A percentile compares a stretch with the other conserved stretches of the same genome.
Conservation (phyloP, 2,797 vertebrate genomes). For the Neostethus bicornis region DNA sequence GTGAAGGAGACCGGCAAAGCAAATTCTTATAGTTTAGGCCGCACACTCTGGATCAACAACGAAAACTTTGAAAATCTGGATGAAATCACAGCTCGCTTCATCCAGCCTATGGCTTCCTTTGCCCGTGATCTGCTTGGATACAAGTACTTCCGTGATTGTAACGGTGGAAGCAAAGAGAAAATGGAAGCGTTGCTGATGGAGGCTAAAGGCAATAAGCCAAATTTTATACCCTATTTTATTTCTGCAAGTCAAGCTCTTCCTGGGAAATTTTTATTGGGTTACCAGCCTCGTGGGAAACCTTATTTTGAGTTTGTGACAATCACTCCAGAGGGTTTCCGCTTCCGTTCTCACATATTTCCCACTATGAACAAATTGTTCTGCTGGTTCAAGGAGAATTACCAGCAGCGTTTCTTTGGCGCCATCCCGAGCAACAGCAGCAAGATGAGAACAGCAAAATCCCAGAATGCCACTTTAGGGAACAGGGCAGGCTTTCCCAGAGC, state of each 20-base stretch:
- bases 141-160: slow-evolving; percentile 97
- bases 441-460: slow-evolving; percentile 94
- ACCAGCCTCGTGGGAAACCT: slow-evolving; percentile 98
- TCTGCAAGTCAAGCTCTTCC: slow-evolving; percentile 96
- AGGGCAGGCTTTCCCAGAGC: too few species aligned
- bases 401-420: slow-evolving; percentile 97
- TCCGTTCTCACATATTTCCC: slow-evolving; percentile 94
- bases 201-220: slow-evolving; percentile 96
- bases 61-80: slow-evolving; percentile 99
- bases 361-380: slow-evolving; percentile 96
- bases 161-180: slow-evolving; percentile 93
- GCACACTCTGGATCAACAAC: slow-evolving; percentile 95
- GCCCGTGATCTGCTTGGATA: slow-evolving; percentile 94
- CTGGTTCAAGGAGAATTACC: slow-evolving; percentile 99
- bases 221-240: slow-evolving; percentile 97
- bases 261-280: slow-evolving; percentile 98
- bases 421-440: slow-evolving; percentile 94
- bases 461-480: slow-evolving; percentile 96
- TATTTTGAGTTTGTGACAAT: slow-evolving; percentile 99
- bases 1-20: slow-evolving; percentile 98
- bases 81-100: slow-evolving; percentile 97
- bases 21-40: slow-evolving; percentile 97
- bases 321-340: slow-evolving; percentile 96
- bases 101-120: slow-evolving; percentile 98
- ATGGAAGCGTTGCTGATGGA: slow-evolving; percentile 94